These are phyloP conservation scores for Piscicola geometra DNA, from an alignment of 2,888 invertebrate genomes.

Conservation along the genomic window DNA sequence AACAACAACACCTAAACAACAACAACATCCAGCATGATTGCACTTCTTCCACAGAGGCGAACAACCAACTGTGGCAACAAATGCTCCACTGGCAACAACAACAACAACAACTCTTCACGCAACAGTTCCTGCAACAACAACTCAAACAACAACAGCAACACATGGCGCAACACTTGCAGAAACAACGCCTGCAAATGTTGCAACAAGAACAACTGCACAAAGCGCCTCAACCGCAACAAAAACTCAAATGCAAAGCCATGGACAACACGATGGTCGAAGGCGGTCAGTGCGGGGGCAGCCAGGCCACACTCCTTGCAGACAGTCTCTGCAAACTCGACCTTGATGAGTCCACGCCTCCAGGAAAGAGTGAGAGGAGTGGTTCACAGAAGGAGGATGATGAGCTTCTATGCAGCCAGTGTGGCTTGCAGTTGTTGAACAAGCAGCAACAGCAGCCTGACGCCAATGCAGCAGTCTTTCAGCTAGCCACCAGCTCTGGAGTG, in stretches of 20 bases:
- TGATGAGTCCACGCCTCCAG: too few relatives aligned
- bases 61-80: conserved; percentile 33
- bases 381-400: too few relatives aligned
- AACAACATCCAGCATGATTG: conserved; percentile 45
- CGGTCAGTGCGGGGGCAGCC: background rate
- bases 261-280: background rate
- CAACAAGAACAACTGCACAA: too few relatives aligned
- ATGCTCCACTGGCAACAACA: conserved; percentile 57
- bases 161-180: conserved; percentile 45
- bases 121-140: conserved; percentile 29
- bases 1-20: conserved; percentile 46
- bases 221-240: background rate
- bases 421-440: too few relatives aligned
- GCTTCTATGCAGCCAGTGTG: too few relatives aligned
- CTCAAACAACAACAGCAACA: conserved; percentile 47
- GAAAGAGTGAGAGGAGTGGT: too few relatives aligned
- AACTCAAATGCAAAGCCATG: background rate
- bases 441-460: too few relatives aligned
- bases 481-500: too few relatives aligned
- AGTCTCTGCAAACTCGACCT: too few relatives aligned
- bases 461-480: too few relatives aligned
- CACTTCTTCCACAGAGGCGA: background rate
- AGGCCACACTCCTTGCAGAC: background rate
- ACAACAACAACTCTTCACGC: conserved; percentile 29
- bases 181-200: background rate